phyloP scores from a whole-genome alignment of 2,888 invertebrate species.

The Copidosoma aretas region DNA sequence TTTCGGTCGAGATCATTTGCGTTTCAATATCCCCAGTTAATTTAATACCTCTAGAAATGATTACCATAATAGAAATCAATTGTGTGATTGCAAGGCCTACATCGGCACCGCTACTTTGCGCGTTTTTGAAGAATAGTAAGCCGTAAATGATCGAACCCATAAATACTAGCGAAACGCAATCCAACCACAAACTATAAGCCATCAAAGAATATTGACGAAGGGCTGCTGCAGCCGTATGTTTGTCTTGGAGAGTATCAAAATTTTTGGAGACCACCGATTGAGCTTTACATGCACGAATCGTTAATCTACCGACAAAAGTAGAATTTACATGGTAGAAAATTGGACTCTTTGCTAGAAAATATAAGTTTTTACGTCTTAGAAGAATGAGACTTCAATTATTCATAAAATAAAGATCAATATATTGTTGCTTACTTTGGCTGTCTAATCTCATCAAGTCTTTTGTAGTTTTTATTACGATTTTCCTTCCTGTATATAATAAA shows the following conservation, averaged over 20 bases:
- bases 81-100: slow-evolving; percentile 67
- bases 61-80: slow-evolving; percentile 63
- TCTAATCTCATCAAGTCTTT: slow-evolving; percentile 75
- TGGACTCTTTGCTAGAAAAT: slow-evolving; percentile 71
- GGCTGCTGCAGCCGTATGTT: slow-evolving; percentile 71
- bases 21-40: slow-evolving; percentile 73
- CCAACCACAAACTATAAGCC: slow-evolving; percentile 69
- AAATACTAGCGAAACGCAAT: slow-evolving; percentile 69
- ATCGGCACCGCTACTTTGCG: slow-evolving; percentile 64
- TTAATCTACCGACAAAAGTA: slow-evolving; percentile 83
- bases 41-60: slow-evolving; percentile 71
- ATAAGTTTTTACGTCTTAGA: too few relatives aligned
- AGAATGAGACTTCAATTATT: too few relatives aligned
- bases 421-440: slow-evolving; percentile 63
- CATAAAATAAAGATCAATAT: background rate
- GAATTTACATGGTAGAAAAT: slow-evolving; percentile 90
- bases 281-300: slow-evolving; percentile 81
- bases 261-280: slow-evolving; percentile 76
- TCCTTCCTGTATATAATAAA: slow-evolving; percentile 71
- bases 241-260: slow-evolving; percentile 76
- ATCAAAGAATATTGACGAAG: slow-evolving; percentile 71
- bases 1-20: slow-evolving; percentile 73
- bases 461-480: slow-evolving; percentile 75
- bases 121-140: slow-evolving; percentile 66
- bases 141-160: slow-evolving; percentile 65